phyloP scores from a whole-genome alignment of 2,113 vertebrate species.

The Larimichthys crocea region DNA sequence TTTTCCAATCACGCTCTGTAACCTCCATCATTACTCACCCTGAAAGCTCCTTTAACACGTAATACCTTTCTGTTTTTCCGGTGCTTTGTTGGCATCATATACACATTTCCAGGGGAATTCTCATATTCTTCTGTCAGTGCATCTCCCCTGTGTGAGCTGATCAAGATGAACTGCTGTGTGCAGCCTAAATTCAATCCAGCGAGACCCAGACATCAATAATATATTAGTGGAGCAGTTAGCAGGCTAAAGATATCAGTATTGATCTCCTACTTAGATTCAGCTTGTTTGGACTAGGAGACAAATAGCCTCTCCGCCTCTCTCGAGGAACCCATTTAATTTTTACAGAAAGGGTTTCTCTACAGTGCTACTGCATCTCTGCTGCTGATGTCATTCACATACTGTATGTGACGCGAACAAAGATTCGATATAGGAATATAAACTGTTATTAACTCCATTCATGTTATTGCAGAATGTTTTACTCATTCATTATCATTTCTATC shows the following conservation, averaged over 20 bases:
- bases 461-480: background rate
- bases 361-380: constrained; percentile 25
- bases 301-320: constrained; percentile 70
- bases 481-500: constrained; percentile 24
- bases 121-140: constrained; percentile 40
- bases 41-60: constrained; percentile 39
- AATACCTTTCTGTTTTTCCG: constrained; percentile 34
- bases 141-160: constrained; percentile 41
- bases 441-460: constrained; percentile 5
- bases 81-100: constrained; percentile 33
- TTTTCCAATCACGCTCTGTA: constrained; percentile 39
- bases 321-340: constrained; percentile 77
- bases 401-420: constrained; percentile 9
- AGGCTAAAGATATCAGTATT: constrained; percentile 83
- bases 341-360: constrained; percentile 53
- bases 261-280: constrained; percentile 76
- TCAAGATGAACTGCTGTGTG: constrained; percentile 75
- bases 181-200: constrained; percentile 77
- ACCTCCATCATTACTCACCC: constrained; percentile 62
- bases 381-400: constrained; percentile 35
- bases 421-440: background rate
- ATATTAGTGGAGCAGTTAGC: constrained; percentile 78
- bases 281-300: constrained; percentile 76
- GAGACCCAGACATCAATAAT: constrained; percentile 81
- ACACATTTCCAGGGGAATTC: constrained; percentile 53